Conservation (phyloP, 1,140 invertebrate genomes). For the Brachionus calyciflorus region DNA sequence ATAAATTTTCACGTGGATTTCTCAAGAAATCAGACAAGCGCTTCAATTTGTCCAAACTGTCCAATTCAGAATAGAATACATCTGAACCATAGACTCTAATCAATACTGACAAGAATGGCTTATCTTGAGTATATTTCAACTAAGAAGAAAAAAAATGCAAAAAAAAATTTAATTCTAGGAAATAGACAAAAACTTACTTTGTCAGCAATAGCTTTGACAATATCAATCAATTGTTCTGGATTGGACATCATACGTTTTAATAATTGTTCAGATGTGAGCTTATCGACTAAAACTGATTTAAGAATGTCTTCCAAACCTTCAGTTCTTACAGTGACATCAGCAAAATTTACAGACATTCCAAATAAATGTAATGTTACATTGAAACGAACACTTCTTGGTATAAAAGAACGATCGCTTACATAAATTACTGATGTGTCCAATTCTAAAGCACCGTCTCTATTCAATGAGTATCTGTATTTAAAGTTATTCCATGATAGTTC, state of each 20-base stretch:
- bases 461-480: conserved; percentile 38
- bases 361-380: conserved; percentile 35
- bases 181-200: neutral
- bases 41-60: conserved; percentile 4
- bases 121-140: conserved; percentile 21
- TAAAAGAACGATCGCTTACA: neutral
- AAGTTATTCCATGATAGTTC: conserved; percentile 45
- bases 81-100: conserved; percentile 43
- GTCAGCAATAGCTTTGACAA: conserved; percentile 9
- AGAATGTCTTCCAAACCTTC: conserved; percentile 36
- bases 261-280: neutral
- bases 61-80: conserved; percentile 44
- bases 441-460: conserved; percentile 32
- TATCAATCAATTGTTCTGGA: conserved; percentile 28
- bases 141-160: neutral
- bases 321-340: conserved; percentile 15
- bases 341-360: conserved; percentile 44
- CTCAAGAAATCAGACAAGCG: conserved; percentile 12
- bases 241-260: neutral
- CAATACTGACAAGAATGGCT: conserved; percentile 32
- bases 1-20: conserved; percentile 13
- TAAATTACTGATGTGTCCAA: conserved; percentile 43
- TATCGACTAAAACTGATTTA: conserved; percentile 29
- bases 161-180: neutral
- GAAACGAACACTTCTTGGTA: conserved; percentile 32